These are phyloP conservation scores for Vultur gryphus DNA, from an alignment of 2,797 vertebrate species.

Conservation along the genomic window DNA sequence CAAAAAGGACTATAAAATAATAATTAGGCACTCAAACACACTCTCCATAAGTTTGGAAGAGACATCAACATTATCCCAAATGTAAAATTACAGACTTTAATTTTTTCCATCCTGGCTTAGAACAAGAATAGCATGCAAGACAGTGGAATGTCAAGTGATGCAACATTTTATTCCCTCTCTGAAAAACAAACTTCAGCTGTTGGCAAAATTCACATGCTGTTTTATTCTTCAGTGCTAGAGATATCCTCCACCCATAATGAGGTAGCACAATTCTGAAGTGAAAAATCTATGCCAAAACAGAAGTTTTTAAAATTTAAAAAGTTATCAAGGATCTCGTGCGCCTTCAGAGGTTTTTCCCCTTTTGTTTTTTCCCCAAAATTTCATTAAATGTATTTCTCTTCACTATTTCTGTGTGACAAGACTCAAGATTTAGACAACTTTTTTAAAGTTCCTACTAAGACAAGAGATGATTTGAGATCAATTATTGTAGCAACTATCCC, in stretches of 20 bases:
- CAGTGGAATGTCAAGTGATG: conserved; percentile 32
- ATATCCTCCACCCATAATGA: not conserved
- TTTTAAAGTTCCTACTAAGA: not conserved
- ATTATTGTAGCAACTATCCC: not conserved
- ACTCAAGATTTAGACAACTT: not conserved
- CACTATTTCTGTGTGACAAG: not conserved
- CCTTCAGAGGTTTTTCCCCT: not conserved
- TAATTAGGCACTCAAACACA: conserved; percentile 33
- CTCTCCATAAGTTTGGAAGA: conserved; percentile 32
- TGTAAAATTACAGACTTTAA: conserved; percentile 8
- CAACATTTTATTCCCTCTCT: conserved; percentile 4
- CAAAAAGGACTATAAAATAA: not conserved
- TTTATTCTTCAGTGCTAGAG: not conserved
- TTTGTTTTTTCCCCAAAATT: not conserved
- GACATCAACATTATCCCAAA: conserved; percentile 24
- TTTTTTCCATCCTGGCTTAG: not conserved
- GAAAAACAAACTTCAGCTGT: not conserved
- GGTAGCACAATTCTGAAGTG: not conserved
- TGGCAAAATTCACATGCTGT: conserved; percentile 43
- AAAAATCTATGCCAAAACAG: not conserved
- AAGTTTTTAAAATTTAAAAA: not conserved
- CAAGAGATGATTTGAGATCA: not conserved
- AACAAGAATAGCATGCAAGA: conserved; percentile 66
- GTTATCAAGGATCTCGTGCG: not conserved
- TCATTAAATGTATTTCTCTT: not conserved